A percentile compares a stretch with the other conserved stretches of the same genome.
Conservation (phyloP, 2,113 vertebrate species). For the Cyprinus carpio region DNA sequence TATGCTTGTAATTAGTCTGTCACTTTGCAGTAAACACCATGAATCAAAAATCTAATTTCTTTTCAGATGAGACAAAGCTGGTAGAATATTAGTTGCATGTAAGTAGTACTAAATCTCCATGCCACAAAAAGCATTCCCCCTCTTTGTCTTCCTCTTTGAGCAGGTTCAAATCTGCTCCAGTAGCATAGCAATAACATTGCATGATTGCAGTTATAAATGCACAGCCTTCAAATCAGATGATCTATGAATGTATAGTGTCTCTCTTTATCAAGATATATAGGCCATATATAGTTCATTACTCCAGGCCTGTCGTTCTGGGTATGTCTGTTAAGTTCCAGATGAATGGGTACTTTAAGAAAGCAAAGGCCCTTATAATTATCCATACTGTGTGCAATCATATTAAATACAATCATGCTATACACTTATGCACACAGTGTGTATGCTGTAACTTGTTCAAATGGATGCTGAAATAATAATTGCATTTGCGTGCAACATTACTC, state of each 20-base stretch:
- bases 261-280: slow-evolving; percentile 7
- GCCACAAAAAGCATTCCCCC: not conserved
- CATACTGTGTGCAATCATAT: not conserved
- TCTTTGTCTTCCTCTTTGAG: not conserved
- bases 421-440: not conserved
- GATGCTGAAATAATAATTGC: not conserved
- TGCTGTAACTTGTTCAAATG: not conserved
- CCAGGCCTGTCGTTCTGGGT: not conserved
- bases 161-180: not conserved
- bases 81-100: not conserved
- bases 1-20: slow-evolving; percentile 47
- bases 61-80: not conserved
- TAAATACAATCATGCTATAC: not conserved
- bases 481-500: not conserved
- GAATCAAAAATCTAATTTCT: not conserved
- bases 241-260: not conserved
- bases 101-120: not conserved
- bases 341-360: not conserved
- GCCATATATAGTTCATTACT: not conserved
- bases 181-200: not conserved
- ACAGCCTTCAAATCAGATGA: not conserved
- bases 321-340: not conserved
- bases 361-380: not conserved
- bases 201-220: not conserved
- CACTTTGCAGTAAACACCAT: slow-evolving; percentile 12